Evolutionary conservation across 2,797 vertebrate genomes (phyloP).

Genomic region (Oreochromis grahami): DNA sequence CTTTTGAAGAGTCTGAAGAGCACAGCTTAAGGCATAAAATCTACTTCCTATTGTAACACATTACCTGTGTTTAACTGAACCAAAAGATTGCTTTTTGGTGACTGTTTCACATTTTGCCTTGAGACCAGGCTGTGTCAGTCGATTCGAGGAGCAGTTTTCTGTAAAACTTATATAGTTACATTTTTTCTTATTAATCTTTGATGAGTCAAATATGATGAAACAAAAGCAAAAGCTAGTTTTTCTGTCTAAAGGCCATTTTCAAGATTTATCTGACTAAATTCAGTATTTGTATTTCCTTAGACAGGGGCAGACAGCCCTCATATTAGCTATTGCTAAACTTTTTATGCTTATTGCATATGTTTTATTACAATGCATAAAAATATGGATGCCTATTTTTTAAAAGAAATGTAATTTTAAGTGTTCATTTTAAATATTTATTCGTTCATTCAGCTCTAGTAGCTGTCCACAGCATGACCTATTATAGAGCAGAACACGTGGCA

Average conservation of each 20-base stretch:
- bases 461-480: not conserved
- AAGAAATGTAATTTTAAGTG: not conserved
- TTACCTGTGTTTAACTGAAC: not conserved
- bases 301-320: not conserved
- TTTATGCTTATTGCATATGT: not conserved
- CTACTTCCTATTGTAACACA: not conserved
- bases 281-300: not conserved
- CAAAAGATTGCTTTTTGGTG: rapidly evolving
- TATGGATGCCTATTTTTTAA: not conserved
- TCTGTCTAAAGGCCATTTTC: not conserved
- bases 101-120: not conserved
- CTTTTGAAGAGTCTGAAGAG: not conserved
- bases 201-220: not conserved
- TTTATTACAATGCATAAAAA: not conserved
- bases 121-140: not conserved
- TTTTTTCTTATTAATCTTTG: not conserved
- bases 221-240: not conserved
- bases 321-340: not conserved
- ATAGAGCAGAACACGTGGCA: not conserved
- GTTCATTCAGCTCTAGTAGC: not conserved
- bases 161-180: not conserved
- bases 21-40: not conserved
- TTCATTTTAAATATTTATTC: not conserved
- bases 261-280: not conserved
- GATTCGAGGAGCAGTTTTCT: not conserved